A percentile compares a stretch with the other conserved stretches of the same genome.
phyloP scores from a whole-genome alignment of 2,888 invertebrate genomes.

The Alloplasta piceator region DNA sequence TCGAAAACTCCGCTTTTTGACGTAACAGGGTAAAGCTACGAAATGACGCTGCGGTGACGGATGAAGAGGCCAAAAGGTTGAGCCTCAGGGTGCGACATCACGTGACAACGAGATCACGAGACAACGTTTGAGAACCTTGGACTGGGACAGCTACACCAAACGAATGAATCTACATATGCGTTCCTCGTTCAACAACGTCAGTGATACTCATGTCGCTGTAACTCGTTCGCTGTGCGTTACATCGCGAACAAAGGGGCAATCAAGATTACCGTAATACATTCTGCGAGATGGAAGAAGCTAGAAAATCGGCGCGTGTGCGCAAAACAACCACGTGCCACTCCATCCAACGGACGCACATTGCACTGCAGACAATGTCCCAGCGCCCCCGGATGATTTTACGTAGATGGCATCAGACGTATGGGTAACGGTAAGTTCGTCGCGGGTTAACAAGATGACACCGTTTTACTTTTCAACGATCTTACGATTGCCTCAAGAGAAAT shows the following conservation, averaged over 20 bases:
- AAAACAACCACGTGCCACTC: conserved; percentile 20
- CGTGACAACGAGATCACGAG: conserved; percentile 30
- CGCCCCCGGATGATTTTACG: background rate
- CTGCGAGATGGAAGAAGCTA: conserved; percentile 67
- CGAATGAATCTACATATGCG: background rate
- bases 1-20: no score
- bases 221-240: conserved; percentile 26
- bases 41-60: conserved; percentile 38
- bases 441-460: conserved; percentile 4
- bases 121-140: conserved; percentile 43
- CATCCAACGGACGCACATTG: background rate
- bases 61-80: background rate
- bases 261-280: conserved; percentile 69
- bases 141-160: conserved; percentile 9
- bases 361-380: conserved; percentile 9
- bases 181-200: conserved; percentile 9
- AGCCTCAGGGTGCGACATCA: conserved; percentile 37
- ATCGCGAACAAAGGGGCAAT: conserved; percentile 71
- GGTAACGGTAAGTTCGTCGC: conserved; percentile 17
- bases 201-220: conserved; percentile 35
- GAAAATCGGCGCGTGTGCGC: conserved; percentile 5
- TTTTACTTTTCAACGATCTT: conserved; percentile 6
- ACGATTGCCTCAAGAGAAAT: background rate
- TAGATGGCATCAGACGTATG: background rate
- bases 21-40: conserved; percentile 22